Base-by-base conservation (phyloP, 1,140 invertebrate species). In the Limonius californicus region DNA sequence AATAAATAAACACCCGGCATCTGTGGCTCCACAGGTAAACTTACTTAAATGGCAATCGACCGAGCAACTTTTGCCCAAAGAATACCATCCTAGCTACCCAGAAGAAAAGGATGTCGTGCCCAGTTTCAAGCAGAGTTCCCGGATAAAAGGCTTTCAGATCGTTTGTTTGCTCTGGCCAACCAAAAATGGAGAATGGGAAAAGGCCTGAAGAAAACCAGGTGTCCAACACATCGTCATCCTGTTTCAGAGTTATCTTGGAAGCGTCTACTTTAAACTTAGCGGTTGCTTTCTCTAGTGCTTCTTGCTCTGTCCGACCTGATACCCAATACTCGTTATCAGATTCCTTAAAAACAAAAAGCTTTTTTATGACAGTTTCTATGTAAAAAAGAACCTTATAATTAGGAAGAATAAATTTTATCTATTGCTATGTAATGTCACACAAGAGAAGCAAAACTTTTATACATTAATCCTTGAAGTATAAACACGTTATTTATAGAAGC, bases 11-110 rank as follows among this genome's bases (percentile, higher is more conserved):
- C n/a, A n/a, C n/a, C n/a, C n/a, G n/a, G n/a, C n/a, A n/a, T n/a
- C n/a, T n/a, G n/a, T n/a, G n/a, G n/a, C n/a, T n/a, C n/a, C n/a
- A n/a, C n/a, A n/a, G n/a, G 11, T 18, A 39, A 39, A 27, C 30
- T 81, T 80, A 89, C 85, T 88, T 92, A 77, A 99, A 99, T 1
- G 97, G 98, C 30, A 99, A 78, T 79, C 94, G 87, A 43, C 92
- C 95, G 53, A 94, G 76, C 8, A 99, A 80, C 66, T 94, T 90
- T 71, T 94, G 87, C 0, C 95, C 94, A 69, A 99, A 87, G 82
- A 99, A 98, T 0, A 99, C 96, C 97, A 99, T 99, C 69, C 95
- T 83, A 0, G 96, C 96, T 2, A 99, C 97, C 98, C 98, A 99
- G 79, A 99, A 99, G 83, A 99, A 99, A 14, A 99, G 78, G 73